Evolutionary conservation across 2,888 invertebrate species (phyloP).

Genomic region (Ochropacha duplaris): DNA sequence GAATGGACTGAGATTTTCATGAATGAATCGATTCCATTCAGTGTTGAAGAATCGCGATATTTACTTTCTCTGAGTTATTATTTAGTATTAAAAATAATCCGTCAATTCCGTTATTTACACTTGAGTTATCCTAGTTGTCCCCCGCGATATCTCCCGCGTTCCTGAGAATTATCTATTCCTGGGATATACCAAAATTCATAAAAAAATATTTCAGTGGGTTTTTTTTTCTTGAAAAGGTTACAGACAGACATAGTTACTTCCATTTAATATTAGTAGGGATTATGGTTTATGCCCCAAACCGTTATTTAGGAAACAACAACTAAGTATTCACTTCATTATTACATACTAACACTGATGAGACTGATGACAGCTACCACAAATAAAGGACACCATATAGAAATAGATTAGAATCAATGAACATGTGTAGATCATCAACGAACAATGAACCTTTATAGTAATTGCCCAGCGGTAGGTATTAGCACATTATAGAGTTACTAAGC

Average conservation of each 20-base stretch:
- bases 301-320: too few relatives aligned
- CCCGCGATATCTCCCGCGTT: too few relatives aligned
- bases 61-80: neutral
- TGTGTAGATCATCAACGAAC: slow-evolving; percentile 37
- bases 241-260: too few relatives aligned
- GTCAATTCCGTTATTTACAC: too few relatives aligned
- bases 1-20: slow-evolving; percentile 38
- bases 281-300: too few relatives aligned
- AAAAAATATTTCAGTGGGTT: too few relatives aligned
- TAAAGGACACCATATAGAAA: slow-evolving; percentile 24
- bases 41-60: slow-evolving; percentile 1
- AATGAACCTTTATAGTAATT: slow-evolving; percentile 42
- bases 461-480: slow-evolving; percentile 21
- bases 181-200: too few relatives aligned
- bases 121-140: too few relatives aligned
- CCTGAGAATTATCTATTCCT: too few relatives aligned
- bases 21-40: slow-evolving; percentile 46
- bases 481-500: slow-evolving; percentile 18
- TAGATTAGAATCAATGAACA: slow-evolving; percentile 45
- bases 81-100: too few relatives aligned
- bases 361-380: slow-evolving; percentile 24
- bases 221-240: too few relatives aligned
- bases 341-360: slow-evolving; percentile 8
- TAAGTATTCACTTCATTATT: slow-evolving; percentile 3
- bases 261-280: too few relatives aligned